Percentiles rank a stretch among this genome's conserved stretches.
Conservation (phyloP, 1,140 invertebrate species). For the Phymastichus coffea region DNA sequence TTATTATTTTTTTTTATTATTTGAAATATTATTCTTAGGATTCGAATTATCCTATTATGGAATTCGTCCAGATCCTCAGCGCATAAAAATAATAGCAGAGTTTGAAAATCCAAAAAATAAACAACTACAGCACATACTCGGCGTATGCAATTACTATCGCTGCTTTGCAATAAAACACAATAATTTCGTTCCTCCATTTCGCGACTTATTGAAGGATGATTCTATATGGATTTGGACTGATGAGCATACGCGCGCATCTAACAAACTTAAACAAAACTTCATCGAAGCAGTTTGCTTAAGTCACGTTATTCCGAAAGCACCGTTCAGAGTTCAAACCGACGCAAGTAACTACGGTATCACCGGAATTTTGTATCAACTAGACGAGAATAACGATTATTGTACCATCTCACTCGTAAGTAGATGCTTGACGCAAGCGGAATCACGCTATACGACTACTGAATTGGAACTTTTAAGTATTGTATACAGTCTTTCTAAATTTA, state of each 20-base stretch:
- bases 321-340: too few species aligned
- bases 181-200: neutral
- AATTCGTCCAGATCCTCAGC: neutral
- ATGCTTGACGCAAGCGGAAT: neutral
- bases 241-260: neutral
- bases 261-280: neutral
- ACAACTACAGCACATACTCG: too few species aligned
- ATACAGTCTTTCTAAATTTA: neutral
- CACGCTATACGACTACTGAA: neutral
- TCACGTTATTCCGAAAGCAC: too few species aligned
- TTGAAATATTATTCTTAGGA: too few species aligned
- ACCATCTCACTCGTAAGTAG: constrained; percentile 1
- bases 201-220: neutral
- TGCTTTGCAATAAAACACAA: neutral
- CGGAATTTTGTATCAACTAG: constrained; percentile 7
- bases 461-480: neutral
- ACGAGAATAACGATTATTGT: neutral
- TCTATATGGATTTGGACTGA: neutral
- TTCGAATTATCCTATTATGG: too few species aligned
- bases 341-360: neutral
- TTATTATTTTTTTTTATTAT: constrained; percentile 6
- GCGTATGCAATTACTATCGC: constrained; percentile 9
- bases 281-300: neutral
- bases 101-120: too few species aligned
- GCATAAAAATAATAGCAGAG: neutral